Base-by-base conservation (phyloP, 2,888 invertebrate species). In the Drosophila picticornis region DNA sequence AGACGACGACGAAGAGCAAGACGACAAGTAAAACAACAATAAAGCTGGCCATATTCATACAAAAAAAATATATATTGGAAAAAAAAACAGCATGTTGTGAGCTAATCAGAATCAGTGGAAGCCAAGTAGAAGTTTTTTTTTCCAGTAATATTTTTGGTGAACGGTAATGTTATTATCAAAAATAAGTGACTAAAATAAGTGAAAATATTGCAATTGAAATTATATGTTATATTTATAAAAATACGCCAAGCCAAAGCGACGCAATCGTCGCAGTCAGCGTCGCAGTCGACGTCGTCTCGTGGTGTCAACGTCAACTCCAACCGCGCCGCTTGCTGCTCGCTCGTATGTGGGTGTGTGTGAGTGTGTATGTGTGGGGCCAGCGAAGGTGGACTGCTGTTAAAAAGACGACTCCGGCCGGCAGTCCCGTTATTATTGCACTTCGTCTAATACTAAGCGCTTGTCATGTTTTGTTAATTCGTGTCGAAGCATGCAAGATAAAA, bases 61-160 rank as follows among this genome's bases (percentile, higher is more conserved):
- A 71, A 22, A 59, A 71, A 34, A 68, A 50, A 40, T 48, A 48
- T n/a, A 43, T 48, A 55, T 43, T 31, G 43, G 29, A 43, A 67
- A 73, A 69, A 78, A 78, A 75, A 74, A 34, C 79, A 82, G 83
- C 85, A 83, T 77, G 82, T 80, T 80, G 80, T 81, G 83, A 84
- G 82, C 84, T 84, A 84, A 84, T 84, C 87, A 84, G 84, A 75
- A 77, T 72, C 74, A 72, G 74, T 62, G 52, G 58, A 62, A 73
- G 53, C 51, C 67, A 64, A 58, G 60, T 61, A 69, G 58, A 75
- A 62, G 59, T 83, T 79, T 81, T 64, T 65, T 74, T 70, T 69
- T 65, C 62, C 48, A 48, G 31, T 57, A 25, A 25, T 64, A 2
- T 64, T 46, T 29, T 53, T 69, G 13, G 48, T 43, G 46, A 22